These are phyloP conservation scores for Melanaphis sacchari DNA, from an alignment of 1,140 invertebrate species.

Conservation along the genomic window DNA sequence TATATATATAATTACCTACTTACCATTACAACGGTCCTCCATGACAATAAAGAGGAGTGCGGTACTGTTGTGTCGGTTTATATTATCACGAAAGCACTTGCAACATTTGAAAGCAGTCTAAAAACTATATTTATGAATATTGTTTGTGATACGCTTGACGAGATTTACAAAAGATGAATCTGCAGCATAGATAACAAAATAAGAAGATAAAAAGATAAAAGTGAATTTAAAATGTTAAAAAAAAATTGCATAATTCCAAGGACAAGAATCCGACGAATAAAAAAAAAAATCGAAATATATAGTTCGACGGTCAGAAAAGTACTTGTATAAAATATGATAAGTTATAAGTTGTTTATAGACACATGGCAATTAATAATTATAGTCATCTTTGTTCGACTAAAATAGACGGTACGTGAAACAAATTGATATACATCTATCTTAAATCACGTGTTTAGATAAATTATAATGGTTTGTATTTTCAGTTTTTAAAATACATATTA, in stretches of 20 bases:
- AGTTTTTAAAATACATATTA: neutral
- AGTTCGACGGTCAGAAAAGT: neutral
- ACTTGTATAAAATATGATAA: neutral
- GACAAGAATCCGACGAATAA: neutral
- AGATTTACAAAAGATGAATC: neutral
- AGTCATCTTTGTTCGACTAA: neutral
- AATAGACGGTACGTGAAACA: neutral
- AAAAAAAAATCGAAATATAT: neutral
- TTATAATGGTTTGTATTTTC: neutral
- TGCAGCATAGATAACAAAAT: neutral
- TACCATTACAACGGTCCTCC: neutral
- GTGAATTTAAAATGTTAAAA: neutral
- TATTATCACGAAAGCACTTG: neutral
- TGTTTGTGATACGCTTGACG: neutral
- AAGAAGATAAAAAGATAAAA: neutral
- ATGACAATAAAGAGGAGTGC: neutral
- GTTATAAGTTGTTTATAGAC: neutral
- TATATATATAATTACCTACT: neutral
- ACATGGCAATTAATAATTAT: neutral
- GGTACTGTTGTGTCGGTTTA: neutral
- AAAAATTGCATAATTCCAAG: neutral
- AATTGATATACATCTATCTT: neutral
- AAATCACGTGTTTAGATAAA: neutral
- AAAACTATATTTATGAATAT: neutral
- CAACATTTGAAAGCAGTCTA: conserved; percentile 2